Percentiles rank a stretch among this genome's conserved stretches.
Evolutionary conservation across 2,888 invertebrate species (phyloP).

Genomic region (Linyphia triangularis): DNA sequence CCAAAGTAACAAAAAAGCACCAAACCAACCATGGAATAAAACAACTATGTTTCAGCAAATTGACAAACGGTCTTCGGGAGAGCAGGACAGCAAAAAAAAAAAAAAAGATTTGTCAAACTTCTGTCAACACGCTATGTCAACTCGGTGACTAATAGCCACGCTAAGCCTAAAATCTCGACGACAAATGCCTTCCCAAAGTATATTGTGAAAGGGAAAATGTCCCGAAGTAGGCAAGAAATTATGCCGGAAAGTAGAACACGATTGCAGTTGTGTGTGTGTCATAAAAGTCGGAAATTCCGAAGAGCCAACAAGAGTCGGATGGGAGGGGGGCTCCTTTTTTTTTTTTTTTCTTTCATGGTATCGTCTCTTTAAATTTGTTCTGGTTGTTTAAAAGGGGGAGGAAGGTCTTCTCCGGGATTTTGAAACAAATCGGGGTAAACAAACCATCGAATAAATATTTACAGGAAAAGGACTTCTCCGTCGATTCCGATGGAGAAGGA

Average conservation of each 20-base stretch:
- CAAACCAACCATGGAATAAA: not conserved
- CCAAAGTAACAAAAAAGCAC: not conserved
- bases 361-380: no score
- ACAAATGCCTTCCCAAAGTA: constrained; percentile 55
- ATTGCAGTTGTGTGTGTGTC: not conserved
- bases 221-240: constrained; percentile 38
- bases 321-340: not conserved
- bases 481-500: not conserved
- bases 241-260: constrained; percentile 47
- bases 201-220: constrained; percentile 10
- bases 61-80: constrained; percentile 39
- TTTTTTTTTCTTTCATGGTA: no score
- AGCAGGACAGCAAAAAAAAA: no score
- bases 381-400: not conserved
- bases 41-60: constrained; percentile 14
- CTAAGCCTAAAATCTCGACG: constrained; percentile 49
- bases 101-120: constrained; percentile 60
- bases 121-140: constrained; percentile 56
- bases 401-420: constrained; percentile 25
- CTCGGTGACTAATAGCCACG: constrained; percentile 37
- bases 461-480: not conserved
- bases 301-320: constrained; percentile 21
- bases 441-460: constrained; percentile 63
- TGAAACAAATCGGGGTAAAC: constrained; percentile 50
- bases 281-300: not conserved